These are phyloP conservation scores for Macaria liturata DNA, from an alignment of 2,888 invertebrate genomes.

Conservation along the genomic window DNA sequence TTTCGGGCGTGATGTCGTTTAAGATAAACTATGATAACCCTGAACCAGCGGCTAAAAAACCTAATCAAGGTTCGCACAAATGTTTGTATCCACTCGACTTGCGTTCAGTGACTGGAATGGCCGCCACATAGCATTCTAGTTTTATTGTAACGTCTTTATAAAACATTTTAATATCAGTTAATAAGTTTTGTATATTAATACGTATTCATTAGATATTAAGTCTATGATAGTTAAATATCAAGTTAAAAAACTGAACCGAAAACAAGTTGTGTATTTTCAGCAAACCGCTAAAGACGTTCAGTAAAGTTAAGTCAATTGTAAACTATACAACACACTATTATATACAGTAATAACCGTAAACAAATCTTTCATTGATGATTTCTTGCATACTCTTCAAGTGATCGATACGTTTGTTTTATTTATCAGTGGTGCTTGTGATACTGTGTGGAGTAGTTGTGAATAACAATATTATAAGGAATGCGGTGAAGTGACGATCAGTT, in stretches of 20 bases:
- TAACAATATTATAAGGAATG: conserved; percentile 11
- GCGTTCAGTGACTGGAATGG: conserved; percentile 38
- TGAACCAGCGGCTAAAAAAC: conserved; percentile 36
- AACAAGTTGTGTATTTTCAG: too few relatives aligned
- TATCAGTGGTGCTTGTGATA: conserved; percentile 25
- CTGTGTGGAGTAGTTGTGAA: conserved; percentile 23
- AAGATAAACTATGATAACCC: conserved; percentile 48
- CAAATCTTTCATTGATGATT: conserved; percentile 19
- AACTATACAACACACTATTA: too few relatives aligned
- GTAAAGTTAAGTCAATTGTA: too few relatives aligned
- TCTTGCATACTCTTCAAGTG: conserved; percentile 15
- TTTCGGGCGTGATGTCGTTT: too few relatives aligned
- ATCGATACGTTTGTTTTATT: conserved; percentile 5
- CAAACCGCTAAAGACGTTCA: too few relatives aligned
- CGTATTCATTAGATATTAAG: too few relatives aligned
- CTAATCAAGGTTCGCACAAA: conserved; percentile 41
- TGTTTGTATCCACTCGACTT: conserved; percentile 38
- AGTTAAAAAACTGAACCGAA: too few relatives aligned
- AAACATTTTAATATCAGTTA: too few relatives aligned
- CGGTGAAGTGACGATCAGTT: conserved; percentile 16
- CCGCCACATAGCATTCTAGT: conserved; percentile 20
- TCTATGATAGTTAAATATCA: too few relatives aligned
- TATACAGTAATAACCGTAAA: too few relatives aligned
- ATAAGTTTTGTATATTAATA: too few relatives aligned
- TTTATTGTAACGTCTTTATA: too few relatives aligned